These are phyloP conservation scores for Drosophila varians DNA, from an alignment of 1,140 invertebrate genomes.

Conservation along the genomic window DNA sequence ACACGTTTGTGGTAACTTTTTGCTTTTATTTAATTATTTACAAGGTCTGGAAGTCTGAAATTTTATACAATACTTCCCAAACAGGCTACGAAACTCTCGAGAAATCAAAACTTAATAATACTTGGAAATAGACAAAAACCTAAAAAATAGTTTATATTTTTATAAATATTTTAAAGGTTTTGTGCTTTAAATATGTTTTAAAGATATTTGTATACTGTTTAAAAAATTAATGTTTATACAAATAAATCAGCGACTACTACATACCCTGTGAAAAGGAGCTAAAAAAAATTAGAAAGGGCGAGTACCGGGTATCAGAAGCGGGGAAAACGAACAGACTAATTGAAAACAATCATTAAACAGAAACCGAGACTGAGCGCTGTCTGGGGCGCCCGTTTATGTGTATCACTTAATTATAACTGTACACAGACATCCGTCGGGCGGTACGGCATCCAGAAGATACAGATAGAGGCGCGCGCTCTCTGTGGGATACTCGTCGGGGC, in stretches of 20 bases:
- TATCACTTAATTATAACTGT: slow-evolving; percentile 80
- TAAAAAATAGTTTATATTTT: too few species aligned
- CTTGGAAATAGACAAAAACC: too few species aligned
- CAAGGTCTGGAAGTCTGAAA: too few species aligned
- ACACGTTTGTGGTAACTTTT: too few species aligned
- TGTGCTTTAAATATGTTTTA: too few species aligned
- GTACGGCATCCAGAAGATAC: slow-evolving; percentile 26
- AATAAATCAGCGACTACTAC: neutral
- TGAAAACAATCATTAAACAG: slow-evolving; percentile 78
- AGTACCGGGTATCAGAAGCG: slow-evolving; percentile 7
- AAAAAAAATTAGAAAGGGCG: neutral
- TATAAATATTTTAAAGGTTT: too few species aligned
- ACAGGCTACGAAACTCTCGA: too few species aligned
- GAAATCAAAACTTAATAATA: too few species aligned
- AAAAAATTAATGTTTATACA: too few species aligned
- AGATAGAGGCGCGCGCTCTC: slow-evolving; percentile 28
- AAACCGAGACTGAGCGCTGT: slow-evolving; percentile 24
- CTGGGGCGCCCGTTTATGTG: slow-evolving; percentile 50
- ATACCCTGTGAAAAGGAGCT: neutral
- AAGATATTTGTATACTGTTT: neutral
- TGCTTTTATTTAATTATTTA: too few species aligned
- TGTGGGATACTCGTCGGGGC: slow-evolving; percentile 45
- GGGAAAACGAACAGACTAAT: slow-evolving; percentile 59
- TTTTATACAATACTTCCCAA: too few species aligned
- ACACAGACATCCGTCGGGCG: slow-evolving; percentile 47